Percentiles rank a stretch among this genome's conserved stretches.
Evolutionary conservation across 2,797 vertebrate genomes (phyloP).

Genomic region (Limnodromus scolopaceus): DNA sequence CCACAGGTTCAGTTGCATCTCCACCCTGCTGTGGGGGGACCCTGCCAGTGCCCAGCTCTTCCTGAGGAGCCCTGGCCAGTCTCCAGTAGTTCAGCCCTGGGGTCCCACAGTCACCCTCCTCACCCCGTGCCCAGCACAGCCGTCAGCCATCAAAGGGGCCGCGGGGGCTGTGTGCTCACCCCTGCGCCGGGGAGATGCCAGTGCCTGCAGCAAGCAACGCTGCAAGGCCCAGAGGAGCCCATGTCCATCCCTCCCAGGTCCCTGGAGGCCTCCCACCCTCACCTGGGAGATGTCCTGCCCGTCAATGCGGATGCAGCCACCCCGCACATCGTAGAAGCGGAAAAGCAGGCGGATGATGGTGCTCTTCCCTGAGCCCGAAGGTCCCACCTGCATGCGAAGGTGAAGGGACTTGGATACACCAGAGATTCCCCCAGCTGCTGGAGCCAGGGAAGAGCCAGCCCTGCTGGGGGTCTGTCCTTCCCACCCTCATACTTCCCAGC

Average conservation of each 20-base stretch:
- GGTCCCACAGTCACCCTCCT: rapidly evolving
- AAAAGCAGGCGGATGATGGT: conserved; percentile 93
- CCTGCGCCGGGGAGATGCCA: background rate
- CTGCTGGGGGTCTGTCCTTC: rapidly evolving
- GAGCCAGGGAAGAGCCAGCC: background rate
- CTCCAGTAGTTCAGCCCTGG: background rate
- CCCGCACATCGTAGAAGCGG: conserved; percentile 91
- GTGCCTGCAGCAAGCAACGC: background rate
- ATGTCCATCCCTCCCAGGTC: background rate
- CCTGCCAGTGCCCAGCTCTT: background rate
- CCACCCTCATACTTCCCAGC: background rate
- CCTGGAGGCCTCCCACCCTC: background rate
- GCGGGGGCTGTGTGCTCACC: rapidly evolving
- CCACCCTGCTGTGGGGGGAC: background rate
- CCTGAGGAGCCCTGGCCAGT: background rate
- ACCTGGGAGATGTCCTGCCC: conserved; percentile 95
- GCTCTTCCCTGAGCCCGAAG: conserved; percentile 94
- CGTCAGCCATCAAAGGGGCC: background rate
- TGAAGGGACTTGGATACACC: background rate
- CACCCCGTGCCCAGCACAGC: background rate
- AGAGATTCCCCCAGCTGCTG: background rate
- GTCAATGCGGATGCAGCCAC: conserved; percentile 90
- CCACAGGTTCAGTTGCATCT: background rate
- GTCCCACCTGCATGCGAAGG: conserved; percentile 83
- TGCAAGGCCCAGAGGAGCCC: rapidly evolving